These are phyloP conservation scores for Apantesis nais DNA, from an alignment of 2,888 invertebrate genomes.

Conservation along the genomic window DNA sequence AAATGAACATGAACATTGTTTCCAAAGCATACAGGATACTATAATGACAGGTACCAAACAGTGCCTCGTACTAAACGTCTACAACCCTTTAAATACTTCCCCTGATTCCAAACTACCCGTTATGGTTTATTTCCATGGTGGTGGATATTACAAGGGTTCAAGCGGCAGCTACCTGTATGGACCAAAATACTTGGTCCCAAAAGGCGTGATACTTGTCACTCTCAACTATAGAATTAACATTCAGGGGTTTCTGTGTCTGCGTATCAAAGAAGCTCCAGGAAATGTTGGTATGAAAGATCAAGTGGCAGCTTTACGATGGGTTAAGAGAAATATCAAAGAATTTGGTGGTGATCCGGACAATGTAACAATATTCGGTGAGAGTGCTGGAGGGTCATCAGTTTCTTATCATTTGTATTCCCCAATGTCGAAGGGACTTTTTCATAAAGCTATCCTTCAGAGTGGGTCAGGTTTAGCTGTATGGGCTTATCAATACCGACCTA, in stretches of 20 bases:
- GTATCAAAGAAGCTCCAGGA: slow-evolving; percentile 72
- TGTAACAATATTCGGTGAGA: slow-evolving; percentile 74
- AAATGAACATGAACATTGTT: slow-evolving; percentile 66
- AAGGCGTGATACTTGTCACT: slow-evolving; percentile 69
- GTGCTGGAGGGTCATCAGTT: slow-evolving; percentile 71
- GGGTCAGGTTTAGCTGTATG: slow-evolving; percentile 70
- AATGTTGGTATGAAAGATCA: slow-evolving; percentile 75
- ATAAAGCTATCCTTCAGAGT: slow-evolving; percentile 73
- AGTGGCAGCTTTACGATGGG: slow-evolving; percentile 71
- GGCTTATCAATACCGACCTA: slow-evolving; percentile 67
- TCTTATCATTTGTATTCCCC: slow-evolving; percentile 71
- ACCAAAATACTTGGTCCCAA: slow-evolving; percentile 66
- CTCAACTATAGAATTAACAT: slow-evolving; percentile 75
- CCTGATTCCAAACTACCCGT: slow-evolving; percentile 59
- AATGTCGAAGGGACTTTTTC: slow-evolving; percentile 73
- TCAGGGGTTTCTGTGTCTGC: slow-evolving; percentile 69
- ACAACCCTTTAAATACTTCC: slow-evolving; percentile 57
- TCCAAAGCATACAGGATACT: slow-evolving; percentile 53
- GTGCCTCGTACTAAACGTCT: slow-evolving; percentile 70
- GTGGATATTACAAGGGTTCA: slow-evolving; percentile 71
- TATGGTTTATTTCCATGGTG: slow-evolving; percentile 77
- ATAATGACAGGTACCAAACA: slow-evolving; percentile 57
- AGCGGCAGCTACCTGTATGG: slow-evolving; percentile 63
- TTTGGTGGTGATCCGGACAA: slow-evolving; percentile 73
- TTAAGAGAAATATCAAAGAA: slow-evolving; percentile 62